phyloP scores from a whole-genome alignment of 1,140 invertebrate species.

The Anastatus disparis region DNA sequence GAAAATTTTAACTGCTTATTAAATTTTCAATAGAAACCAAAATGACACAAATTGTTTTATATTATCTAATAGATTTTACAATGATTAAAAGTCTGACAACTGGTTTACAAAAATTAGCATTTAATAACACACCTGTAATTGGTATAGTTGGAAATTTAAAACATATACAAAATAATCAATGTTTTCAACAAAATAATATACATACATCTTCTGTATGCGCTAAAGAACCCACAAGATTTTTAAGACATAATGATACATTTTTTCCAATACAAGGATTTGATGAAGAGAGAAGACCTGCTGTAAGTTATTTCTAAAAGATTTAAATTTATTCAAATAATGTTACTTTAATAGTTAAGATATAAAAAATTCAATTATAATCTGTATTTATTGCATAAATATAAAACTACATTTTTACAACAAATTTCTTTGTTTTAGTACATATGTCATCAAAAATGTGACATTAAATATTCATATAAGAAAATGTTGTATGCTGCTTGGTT shows the following conservation, averaged over 20 bases:
- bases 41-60: not conserved
- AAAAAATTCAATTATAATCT: not conserved
- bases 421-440: constrained; percentile 78
- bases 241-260: constrained; percentile 77
- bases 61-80: constrained; percentile 3
- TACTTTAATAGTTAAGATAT: no score
- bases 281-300: constrained; percentile 84
- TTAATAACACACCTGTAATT: constrained; percentile 14
- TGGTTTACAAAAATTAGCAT: not conserved
- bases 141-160: not conserved
- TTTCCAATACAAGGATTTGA: constrained; percentile 80
- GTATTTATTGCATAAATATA: not conserved
- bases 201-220: constrained; percentile 27
- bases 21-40: no score
- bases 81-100: constrained; percentile 19
- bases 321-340: no score
- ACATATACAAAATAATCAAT: not conserved
- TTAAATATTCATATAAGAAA: constrained; percentile 91
- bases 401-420: not conserved
- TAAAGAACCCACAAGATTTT: constrained; percentile 58
- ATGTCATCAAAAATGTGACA: constrained; percentile 82
- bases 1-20: no score
- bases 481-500: constrained; percentile 91
- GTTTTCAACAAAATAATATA: constrained; percentile 32
- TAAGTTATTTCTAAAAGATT: constrained; percentile 66